These are phyloP conservation scores for Epirrhoe tristata DNA, from an alignment of 2,888 invertebrate genomes.

Conservation along the genomic window DNA sequence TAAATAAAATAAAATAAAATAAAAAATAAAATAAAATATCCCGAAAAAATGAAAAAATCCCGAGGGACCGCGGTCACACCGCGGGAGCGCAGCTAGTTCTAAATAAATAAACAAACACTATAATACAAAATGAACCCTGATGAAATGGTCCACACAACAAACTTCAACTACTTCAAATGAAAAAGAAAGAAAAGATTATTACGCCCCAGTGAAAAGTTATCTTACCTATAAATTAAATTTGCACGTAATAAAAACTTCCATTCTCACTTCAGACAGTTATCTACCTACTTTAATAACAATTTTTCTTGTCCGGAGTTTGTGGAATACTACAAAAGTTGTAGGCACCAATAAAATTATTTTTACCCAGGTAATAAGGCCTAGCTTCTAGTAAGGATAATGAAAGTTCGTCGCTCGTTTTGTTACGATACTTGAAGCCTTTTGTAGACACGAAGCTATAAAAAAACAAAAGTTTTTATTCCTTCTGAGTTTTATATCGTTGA, in stretches of 20 bases:
- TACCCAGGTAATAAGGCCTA: conserved; percentile 28
- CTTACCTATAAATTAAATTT: conserved; percentile 41
- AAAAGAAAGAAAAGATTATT: conserved; percentile 38
- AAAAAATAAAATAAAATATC: too few relatives aligned
- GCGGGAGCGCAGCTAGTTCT: not conserved
- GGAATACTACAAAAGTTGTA: conserved; percentile 36
- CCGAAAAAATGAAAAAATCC: too few relatives aligned
- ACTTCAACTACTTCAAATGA: conserved; percentile 21
- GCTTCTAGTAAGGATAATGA: conserved; percentile 26
- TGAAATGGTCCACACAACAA: conserved; percentile 29
- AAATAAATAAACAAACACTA: conserved; percentile 1
- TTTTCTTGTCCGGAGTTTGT: conserved; percentile 30
- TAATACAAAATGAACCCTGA: conserved; percentile 14
- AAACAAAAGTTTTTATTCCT: conserved; percentile 17
- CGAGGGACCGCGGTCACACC: too few relatives aligned
- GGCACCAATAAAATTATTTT: conserved; percentile 25
- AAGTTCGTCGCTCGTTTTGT: conserved; percentile 18
- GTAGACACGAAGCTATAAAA: conserved; percentile 21
- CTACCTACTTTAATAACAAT: conserved; percentile 35
- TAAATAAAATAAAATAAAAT: too few relatives aligned
- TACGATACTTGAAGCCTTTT: conserved; percentile 18
- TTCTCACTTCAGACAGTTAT: conserved; percentile 36
- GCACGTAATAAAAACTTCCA: conserved; percentile 41
- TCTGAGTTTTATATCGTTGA: not conserved
- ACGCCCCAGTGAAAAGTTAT: conserved; percentile 38